Base-by-base conservation (phyloP, 2,113 vertebrate species). In the Beaufortia kweichowensis region DNA sequence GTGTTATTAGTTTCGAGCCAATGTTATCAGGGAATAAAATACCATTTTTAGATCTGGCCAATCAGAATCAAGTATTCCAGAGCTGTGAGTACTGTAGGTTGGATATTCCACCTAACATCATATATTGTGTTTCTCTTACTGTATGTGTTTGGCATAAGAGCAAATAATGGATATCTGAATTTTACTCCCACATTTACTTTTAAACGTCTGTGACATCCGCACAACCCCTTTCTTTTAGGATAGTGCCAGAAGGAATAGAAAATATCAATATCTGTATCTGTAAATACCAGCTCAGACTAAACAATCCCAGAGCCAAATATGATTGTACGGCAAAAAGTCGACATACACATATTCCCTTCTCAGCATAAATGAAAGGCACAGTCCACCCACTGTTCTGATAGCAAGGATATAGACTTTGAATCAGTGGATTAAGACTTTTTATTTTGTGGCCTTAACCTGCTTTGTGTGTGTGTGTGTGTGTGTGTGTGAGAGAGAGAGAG, bases 281-380 rank as follows among this genome's bases (percentile, higher is more conserved):
- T 12, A n/a, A 8, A 14, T n/a, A 55, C 23, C 33, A 69, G 12
- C 29, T 24, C 48, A 55, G 19, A 33, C 67, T 55, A 24, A 55
- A 15, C 48, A 35, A 35, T 69, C 66, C 48, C 48, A 69, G 50
- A 21, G n/a, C 19, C 48, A 69, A 55, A 55, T 50, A 69, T 55
- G 46, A 69, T 35, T 69, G n/a, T 33, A 67, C 17, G 10, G 26
- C 17, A 67, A 21, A 28, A 48, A 7, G 43, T 33, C 28, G 19
- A 55, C 11, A 23, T 33, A 68, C 19, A 55, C 43, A 48, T 29
- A 48, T 6, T 33, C 28, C 29, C 11, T 7, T 29, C 6, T 31
- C 12, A 23, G 26, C 19, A 31, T 53, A 24, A 21, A 3, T 35
- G 29, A 69, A 57, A 26, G 56, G 14, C 5, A 14, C 24, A 10